Evolutionary conservation across 2,113 vertebrate species (phyloP).

Genomic region (Mus spicilegus): DNA sequence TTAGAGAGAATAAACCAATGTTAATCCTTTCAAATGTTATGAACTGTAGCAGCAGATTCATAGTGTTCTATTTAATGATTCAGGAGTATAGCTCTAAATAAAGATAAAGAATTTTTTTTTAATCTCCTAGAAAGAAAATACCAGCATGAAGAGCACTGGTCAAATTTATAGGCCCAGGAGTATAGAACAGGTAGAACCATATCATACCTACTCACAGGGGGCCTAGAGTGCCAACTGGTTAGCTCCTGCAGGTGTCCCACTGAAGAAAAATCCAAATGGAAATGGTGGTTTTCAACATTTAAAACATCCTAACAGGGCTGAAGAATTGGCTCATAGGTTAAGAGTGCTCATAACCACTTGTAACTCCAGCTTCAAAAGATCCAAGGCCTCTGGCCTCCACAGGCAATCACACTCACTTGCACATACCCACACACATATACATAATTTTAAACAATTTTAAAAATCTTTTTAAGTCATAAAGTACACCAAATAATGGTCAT

Average conservation of each 20-base stretch:
- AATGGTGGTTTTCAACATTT: background rate
- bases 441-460: background rate
- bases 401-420: background rate
- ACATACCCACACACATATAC: background rate
- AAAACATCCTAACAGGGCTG: background rate
- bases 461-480: conserved; percentile 2
- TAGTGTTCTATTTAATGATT: conserved; percentile 55
- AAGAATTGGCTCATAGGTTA: background rate
- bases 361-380: background rate
- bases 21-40: conserved; percentile 78
- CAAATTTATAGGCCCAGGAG: background rate
- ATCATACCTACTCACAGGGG: background rate
- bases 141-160: background rate
- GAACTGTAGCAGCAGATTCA: conserved; percentile 58
- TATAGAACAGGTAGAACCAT: background rate
- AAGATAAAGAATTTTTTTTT: conserved; percentile 49
- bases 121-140: conserved; percentile 42
- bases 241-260: background rate
- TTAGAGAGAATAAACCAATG: conserved; percentile 73
- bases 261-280: conserved; percentile 9
- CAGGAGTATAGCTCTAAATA: conserved; percentile 34
- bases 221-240: background rate
- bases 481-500: background rate
- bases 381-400: background rate
- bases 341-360: background rate